Base-by-base conservation (phyloP, 2,113 vertebrate genomes). In the Hymenochirus boettgeri region DNA sequence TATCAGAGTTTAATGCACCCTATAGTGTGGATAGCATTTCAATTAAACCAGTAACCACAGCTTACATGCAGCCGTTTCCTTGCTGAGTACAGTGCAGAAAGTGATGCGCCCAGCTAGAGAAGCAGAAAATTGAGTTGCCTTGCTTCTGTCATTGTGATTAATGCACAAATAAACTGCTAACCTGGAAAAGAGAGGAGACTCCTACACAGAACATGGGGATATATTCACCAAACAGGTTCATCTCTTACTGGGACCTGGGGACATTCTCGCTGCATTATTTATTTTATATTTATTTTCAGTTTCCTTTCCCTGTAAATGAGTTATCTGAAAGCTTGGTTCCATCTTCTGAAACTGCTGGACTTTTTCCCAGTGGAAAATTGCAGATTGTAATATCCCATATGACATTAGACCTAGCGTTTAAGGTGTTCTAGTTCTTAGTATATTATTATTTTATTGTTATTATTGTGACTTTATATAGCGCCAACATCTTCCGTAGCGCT, bases 111-210 rank as follows among this genome's bases (percentile, higher is more conserved):
- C 92, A 93, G 92, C 93, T 95, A 99, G 91, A 90, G 93, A 93
- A 94, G 94, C 96, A 98, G 94, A 98, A 98, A 95, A 99, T 98
- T 96, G 92, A 95, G 93, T 95, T 95, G 94, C 95, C 92, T 96
- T 95, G 93, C 90, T 89, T 95, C 92, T 96, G 93, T 96, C 95
- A 96, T 92, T 91, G 92, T 96, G 94, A 98, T 97, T 96, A 95
- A 99, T 98, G 93, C 91, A 91, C 92, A 93, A 94, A 93, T 95
- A 96, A 92, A 92, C 92, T 89, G 88, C 86, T 86, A 92, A 93
- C 89, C 91, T 92, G 35, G 87, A 83, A 42, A 42, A 87, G 87
- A 87, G 82, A 81, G 80, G 82, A 79, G 86, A 85, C 46, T 60
- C 74, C 83, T 82, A 87, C 85, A 86, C 83, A 83, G 85, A 86